phyloP scores from a whole-genome alignment of 2,797 vertebrate species.

The Crenichthys baileyi region DNA sequence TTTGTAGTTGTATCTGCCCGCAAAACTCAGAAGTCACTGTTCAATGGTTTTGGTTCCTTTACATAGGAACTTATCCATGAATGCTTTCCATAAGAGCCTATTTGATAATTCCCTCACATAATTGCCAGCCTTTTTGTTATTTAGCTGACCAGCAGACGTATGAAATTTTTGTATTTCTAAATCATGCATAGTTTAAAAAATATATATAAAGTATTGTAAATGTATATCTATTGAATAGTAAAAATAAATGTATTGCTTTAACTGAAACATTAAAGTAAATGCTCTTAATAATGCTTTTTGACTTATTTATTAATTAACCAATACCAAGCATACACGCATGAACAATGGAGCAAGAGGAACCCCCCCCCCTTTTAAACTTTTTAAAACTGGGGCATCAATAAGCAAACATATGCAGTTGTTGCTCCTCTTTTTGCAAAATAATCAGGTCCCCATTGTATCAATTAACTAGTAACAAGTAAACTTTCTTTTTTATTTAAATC shows the following conservation, averaged over 20 bases:
- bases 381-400: neutral
- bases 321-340: neutral
- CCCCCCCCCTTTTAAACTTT: too few species aligned
- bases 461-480: neutral
- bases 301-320: neutral
- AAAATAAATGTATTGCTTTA: neutral
- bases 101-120: too few species aligned
- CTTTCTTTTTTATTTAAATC: neutral
- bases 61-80: too few species aligned
- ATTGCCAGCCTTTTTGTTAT: too few species aligned
- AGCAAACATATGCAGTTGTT: neutral
- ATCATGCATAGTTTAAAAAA: too few species aligned
- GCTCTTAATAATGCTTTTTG: too few species aligned
- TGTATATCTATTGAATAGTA: neutral
- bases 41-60: too few species aligned
- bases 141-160: too few species aligned
- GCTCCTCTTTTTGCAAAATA: too few species aligned
- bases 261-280: neutral
- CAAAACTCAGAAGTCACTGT: neutral
- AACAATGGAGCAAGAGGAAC: neutral
- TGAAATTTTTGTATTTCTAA: too few species aligned
- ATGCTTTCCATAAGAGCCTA: too few species aligned
- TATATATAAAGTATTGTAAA: neutral
- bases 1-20: neutral
- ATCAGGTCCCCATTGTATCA: too few species aligned